Conservation (phyloP, 2,888 invertebrate genomes). For the Spodoptera littoralis region DNA sequence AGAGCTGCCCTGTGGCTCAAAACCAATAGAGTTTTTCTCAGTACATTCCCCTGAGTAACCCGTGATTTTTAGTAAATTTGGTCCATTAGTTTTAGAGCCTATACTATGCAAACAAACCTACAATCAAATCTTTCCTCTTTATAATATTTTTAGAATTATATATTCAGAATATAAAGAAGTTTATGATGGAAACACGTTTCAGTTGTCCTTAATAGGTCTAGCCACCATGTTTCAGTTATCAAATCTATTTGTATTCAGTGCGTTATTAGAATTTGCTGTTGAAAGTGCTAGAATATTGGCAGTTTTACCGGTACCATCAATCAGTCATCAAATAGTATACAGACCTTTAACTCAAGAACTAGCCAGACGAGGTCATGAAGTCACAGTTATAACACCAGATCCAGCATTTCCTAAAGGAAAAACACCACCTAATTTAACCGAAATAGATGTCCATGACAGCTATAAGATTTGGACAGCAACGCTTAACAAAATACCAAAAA, state of each 20-base stretch:
- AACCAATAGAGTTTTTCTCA: too few relatives aligned
- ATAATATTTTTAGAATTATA: too few relatives aligned
- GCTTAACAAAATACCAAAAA: constrained; percentile 49
- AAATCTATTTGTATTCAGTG: constrained; percentile 8
- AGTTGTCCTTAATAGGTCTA: background rate
- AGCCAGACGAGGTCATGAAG: constrained; percentile 24
- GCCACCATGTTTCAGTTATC: constrained; percentile 7
- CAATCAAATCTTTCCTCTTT: background rate
- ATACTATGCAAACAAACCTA: too few relatives aligned
- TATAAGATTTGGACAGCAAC: constrained; percentile 14
- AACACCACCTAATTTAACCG: constrained; percentile 69
- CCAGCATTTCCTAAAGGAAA: constrained; percentile 63
- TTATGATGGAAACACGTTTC: background rate
- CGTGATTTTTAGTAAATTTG: too few relatives aligned
- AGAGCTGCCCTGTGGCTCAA: too few relatives aligned
- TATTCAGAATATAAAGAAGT: background rate
- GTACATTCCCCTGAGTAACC: too few relatives aligned
- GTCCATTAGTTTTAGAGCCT: too few relatives aligned
- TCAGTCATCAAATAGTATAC: constrained; percentile 32
- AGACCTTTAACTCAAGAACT: constrained; percentile 24
- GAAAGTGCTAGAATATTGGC: constrained; percentile 28
- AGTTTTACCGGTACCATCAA: constrained; percentile 26
- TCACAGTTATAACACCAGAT: constrained; percentile 67
- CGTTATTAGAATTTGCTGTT: constrained; percentile 5
- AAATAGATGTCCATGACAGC: constrained; percentile 71